These are phyloP conservation scores for Lasiommata megera DNA, from an alignment of 2,888 invertebrate species.

Conservation along the genomic window DNA sequence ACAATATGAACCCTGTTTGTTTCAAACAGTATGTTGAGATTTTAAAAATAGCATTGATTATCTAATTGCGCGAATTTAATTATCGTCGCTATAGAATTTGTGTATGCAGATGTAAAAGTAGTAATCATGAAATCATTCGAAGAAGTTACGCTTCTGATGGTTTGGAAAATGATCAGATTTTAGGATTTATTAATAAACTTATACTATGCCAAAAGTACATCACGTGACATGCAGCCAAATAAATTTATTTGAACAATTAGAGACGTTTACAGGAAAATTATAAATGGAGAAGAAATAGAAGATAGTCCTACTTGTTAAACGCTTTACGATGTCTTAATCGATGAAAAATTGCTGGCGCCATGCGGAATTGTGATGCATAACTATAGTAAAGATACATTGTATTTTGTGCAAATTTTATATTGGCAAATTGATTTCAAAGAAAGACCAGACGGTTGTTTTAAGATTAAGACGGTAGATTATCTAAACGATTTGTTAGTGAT, in stretches of 20 bases:
- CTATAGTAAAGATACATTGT: not conserved
- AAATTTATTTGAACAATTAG: slow-evolving; percentile 21
- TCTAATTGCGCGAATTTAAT: no score
- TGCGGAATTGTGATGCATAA: slow-evolving; percentile 41
- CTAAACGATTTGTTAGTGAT: no score
- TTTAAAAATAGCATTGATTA: no score
- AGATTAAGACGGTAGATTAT: no score
- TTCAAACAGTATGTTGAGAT: no score
- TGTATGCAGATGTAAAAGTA: no score
- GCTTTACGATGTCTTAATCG: slow-evolving; percentile 74
- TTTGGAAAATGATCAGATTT: slow-evolving; percentile 4
- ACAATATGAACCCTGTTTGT: no score
- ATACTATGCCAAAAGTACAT: slow-evolving; percentile 3
- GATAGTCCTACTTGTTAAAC: slow-evolving; percentile 59
- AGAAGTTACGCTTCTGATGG: not conserved
- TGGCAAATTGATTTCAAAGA: slow-evolving; percentile 8
- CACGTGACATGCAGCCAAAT: slow-evolving; percentile 17
- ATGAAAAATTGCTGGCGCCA: slow-evolving; percentile 60
- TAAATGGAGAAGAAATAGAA: slow-evolving; percentile 15
- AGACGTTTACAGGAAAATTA: slow-evolving; percentile 67
- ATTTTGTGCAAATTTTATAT: slow-evolving; percentile 24
- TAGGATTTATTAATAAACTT: not conserved
- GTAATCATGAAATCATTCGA: no score
- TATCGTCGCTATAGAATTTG: no score
- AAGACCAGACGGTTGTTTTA: no score